Base-by-base conservation (phyloP, 1,140 invertebrate genomes). In the Lanistes nyassanus region DNA sequence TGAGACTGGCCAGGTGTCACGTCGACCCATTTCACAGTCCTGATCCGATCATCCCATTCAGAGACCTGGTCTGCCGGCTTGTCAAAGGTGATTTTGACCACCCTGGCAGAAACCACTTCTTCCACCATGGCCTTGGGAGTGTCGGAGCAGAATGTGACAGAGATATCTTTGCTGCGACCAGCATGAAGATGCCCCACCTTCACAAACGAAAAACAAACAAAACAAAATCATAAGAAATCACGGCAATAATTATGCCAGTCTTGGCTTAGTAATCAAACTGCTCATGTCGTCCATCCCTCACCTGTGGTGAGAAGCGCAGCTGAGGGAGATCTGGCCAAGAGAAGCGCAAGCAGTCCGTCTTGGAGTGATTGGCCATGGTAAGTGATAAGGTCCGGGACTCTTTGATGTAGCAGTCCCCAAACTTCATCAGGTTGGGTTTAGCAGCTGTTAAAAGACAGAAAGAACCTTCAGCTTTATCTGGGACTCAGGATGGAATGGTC, bases 11-110 rank as follows among this genome's bases (percentile, higher is more conserved):
- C 77, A 7, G 81, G 76, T 13, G 81, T 79, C 0, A 86, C 75
- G 74, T 89, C 87, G 2, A 89, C 81, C 88, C 88, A 90, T 74
- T 88, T 87, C 0, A 90, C 85, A 13, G 84, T 84, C 56, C 81
- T 80, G 36, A 89, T 83, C 37, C 88, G 78, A 71, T 90, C 88
- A 82, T 90, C 89, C 89, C 89, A 90, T 76, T 89, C 88, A 64
- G 83, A 74, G 9, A 83, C 82, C 81, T 86, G 82, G 56, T 83
- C 81, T n/a, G 79, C 67, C n/a, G 85, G 85, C 76, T 87, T 86
- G 37, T 88, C 83, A 80, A 88, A 90, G 13, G 81, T 85, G 67
- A 90, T 89, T 75, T 88, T 88, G 62, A 77, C 82, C 13, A 90
- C 78, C 65, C 79, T 81, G 76, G 88, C 89, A 2, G 75, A 71